Conservation (phyloP, 2,113 vertebrate species). For the Sinocyclocheilus rhinocerous region DNA sequence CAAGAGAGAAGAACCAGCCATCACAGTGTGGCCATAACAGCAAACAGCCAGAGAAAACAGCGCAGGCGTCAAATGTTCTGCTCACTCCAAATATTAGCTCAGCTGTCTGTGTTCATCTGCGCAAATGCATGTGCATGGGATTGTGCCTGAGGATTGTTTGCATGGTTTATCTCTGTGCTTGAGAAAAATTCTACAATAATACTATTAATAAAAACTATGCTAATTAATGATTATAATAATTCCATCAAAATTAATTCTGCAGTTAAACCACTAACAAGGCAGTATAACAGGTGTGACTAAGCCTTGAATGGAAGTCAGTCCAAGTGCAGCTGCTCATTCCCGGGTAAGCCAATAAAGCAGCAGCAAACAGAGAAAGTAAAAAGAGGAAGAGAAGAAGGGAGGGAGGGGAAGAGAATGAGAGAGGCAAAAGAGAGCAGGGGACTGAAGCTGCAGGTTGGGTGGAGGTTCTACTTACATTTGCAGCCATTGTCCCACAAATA, state of each 20-base stretch:
- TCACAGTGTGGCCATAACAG: slow-evolving; percentile 17
- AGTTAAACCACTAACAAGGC: slow-evolving; percentile 8
- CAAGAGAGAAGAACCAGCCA: not conserved
- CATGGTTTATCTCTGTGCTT: not conserved
- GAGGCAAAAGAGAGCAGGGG: slow-evolving; percentile 44
- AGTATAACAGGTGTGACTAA: slow-evolving; percentile 24
- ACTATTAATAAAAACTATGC: slow-evolving; percentile 11
- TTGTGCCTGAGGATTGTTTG: not conserved
- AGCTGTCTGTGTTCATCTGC: slow-evolving; percentile 69
- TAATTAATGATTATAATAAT: not conserved
- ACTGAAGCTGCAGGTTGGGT: slow-evolving; percentile 68
- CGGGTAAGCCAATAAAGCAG: too few species aligned
- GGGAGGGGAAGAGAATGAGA: not conserved
- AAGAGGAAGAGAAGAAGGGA: not conserved
- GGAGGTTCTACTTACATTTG: slow-evolving; percentile 93
- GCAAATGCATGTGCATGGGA: slow-evolving; percentile 22
- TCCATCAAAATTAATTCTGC: not conserved
- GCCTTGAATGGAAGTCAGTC: slow-evolving; percentile 16
- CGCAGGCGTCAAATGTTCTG: slow-evolving; percentile 55
- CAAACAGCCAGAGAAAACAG: slow-evolving; percentile 13
- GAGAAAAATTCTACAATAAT: not conserved
- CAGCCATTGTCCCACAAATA: slow-evolving; percentile 98
- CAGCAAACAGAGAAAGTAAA: slow-evolving; percentile 57
- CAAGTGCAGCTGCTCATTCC: too few species aligned
- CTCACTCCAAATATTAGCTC: slow-evolving; percentile 75